A percentile compares a stretch with the other conserved stretches of the same genome.
These are phyloP conservation scores for Tromatobia lineatoria DNA, from an alignment of 2,888 invertebrate genomes.

Conservation along the genomic window DNA sequence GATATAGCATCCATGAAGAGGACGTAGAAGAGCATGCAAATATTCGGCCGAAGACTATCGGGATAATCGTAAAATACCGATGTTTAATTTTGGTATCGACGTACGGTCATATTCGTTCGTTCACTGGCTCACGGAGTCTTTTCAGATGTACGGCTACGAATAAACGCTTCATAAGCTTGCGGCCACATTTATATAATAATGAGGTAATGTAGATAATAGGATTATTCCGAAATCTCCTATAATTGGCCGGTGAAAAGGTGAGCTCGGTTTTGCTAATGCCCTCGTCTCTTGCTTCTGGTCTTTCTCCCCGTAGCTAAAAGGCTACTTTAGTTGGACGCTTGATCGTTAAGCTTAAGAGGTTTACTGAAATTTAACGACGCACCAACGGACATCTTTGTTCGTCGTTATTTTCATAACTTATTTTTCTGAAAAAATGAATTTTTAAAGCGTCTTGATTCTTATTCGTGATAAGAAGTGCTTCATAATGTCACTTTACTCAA, in stretches of 20 bases:
- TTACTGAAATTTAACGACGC: conserved; percentile 75
- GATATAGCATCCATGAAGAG: not conserved
- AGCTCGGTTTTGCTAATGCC: conserved; percentile 79
- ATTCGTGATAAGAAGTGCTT: not conserved
- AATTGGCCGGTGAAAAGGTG: conserved; percentile 85
- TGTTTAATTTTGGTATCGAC: conserved; percentile 55
- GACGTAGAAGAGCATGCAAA: conserved; percentile 1
- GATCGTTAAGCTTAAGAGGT: conserved; percentile 81
- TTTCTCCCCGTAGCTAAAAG: conserved; percentile 71
- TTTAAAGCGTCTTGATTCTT: too few species aligned
- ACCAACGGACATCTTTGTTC: conserved; percentile 62
- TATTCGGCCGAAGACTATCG: conserved; percentile 45
- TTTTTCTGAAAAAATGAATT: conserved; percentile 2
- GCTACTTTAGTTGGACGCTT: conserved; percentile 78
- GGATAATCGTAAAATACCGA: conserved; percentile 59
- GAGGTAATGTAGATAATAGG: conserved; percentile 85
- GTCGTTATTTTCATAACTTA: conserved; percentile 2
- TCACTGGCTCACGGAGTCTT: conserved; percentile 34
- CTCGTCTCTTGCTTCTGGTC: conserved; percentile 46
- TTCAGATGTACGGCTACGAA: conserved; percentile 67
- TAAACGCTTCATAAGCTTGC: conserved; percentile 75
- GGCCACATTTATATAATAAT: conserved; percentile 83
- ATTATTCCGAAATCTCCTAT: conserved; percentile 83
- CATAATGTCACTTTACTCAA: not conserved
- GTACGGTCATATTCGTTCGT: conserved; percentile 39